Evolutionary conservation across 2,797 vertebrate species (phyloP).

Genomic region (Mionectes olivaceus): DNA sequence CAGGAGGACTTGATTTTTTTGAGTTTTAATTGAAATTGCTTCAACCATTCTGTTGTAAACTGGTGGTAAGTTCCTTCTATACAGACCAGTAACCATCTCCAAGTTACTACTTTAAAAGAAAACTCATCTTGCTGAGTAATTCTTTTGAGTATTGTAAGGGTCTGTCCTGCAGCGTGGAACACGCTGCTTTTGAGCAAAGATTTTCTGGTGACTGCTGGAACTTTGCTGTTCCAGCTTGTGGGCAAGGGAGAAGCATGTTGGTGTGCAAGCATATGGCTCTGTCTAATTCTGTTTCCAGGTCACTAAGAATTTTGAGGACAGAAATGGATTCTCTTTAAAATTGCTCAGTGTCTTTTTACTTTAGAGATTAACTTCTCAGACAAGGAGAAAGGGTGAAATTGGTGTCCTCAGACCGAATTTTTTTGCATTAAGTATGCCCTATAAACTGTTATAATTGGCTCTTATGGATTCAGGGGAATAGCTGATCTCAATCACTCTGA

Average conservation of each 20-base stretch:
- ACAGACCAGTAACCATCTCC: neutral
- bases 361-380: neutral
- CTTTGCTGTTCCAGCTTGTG: neutral
- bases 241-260: neutral
- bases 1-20: neutral
- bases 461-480: conserved; percentile 44
- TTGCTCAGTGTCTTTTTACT: neutral
- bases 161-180: neutral
- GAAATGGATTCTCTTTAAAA: neutral
- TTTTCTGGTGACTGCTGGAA: neutral
- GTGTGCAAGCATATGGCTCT: neutral
- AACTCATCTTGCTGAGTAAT: neutral
- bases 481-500: conserved; percentile 43
- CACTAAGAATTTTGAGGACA: conserved; percentile 30
- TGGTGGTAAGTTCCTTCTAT: neutral
- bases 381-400: conserved; percentile 27
- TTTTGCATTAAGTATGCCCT: conserved; percentile 29
- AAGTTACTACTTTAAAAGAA: neutral
- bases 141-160: neutral
- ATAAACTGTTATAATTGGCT: conserved; percentile 57
- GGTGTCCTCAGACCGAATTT: conserved; percentile 34
- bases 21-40: neutral
- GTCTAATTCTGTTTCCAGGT: conserved; percentile 30
- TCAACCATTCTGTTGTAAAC: neutral
- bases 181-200: neutral